Evolutionary conservation across 2,888 invertebrate genomes (phyloP), one percentile per base, ranked within the genome.

Genomic region (Perdita meconis): DNA sequence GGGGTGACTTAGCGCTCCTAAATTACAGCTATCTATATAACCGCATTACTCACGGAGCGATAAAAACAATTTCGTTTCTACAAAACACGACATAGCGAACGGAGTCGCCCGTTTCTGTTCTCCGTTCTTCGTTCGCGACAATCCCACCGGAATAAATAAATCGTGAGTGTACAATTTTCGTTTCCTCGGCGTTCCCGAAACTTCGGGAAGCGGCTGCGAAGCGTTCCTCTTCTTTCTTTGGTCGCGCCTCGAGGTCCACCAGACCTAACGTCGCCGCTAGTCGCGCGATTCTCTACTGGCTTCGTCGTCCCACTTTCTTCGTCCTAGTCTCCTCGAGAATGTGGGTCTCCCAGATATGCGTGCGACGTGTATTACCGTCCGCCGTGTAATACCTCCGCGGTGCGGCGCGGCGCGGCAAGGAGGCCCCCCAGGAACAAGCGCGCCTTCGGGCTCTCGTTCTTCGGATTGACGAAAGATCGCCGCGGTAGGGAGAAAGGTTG

Each of bases 271-370:
- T 10, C 22, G 47, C 10, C 16, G 38, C 57, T 66, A 73, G 55
- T 36, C 69, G 44, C 12, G 59, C 44, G n/a, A 61, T 68, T 73
- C 67, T 77, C 61, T 56, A 55, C 51, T 57, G 30, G n/a, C n/a
- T n/a, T n/a, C 47, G 70, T 57, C 70, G 89, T 82, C 83, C 89
- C 64, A 88, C 88, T 88, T 88, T 88, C 88, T 85, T 85, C 76
- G 86, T 74, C 83, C 86, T 86, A 85, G 87, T 84, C 85, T 76
- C 57, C 40, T 65, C 22, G 79, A 47, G 47, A 86, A 89, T 87
- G 86, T 87, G 84, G 87, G 87, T 84, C 80, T 64, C 77, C 81
- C 75, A 77, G 50, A 36, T 30, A 30, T 22, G n/a, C 12, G 19
- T 40, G 26, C 61, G 13, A 42, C 60, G 6, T 51, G 19, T 70